Conservation (phyloP, 2,113 vertebrate genomes). For the Zosterops borbonicus region DNA sequence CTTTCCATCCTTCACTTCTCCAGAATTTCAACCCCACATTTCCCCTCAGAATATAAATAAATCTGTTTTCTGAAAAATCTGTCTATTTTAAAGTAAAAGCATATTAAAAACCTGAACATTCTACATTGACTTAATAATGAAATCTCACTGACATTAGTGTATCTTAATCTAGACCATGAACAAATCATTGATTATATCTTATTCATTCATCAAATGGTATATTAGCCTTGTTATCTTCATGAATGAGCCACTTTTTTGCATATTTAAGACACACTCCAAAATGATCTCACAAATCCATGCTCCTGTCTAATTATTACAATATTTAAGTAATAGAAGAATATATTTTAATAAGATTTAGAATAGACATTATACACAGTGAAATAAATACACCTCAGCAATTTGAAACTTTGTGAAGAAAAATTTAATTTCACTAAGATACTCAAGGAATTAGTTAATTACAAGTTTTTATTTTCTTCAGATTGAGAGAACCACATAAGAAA, state of each 20-base stretch:
- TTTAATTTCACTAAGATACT: background rate
- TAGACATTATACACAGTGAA: background rate
- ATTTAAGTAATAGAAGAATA: background rate
- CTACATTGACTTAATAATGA: background rate
- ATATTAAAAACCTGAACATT: background rate
- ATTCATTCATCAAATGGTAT: background rate
- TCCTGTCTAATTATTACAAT: background rate
- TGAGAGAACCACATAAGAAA: background rate
- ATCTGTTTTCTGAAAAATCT: background rate
- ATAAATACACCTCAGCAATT: background rate
- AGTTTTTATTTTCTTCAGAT: background rate
- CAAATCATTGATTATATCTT: background rate
- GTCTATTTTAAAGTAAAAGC: background rate
- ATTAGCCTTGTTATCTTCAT: background rate
- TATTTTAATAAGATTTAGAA: background rate
- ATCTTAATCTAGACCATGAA: background rate
- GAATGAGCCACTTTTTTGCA: background rate
- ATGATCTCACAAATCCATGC: background rate
- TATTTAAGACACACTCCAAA: background rate
- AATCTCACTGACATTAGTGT: background rate
- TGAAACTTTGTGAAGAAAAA: background rate
- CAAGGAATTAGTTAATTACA: background rate
- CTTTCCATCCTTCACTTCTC: background rate
- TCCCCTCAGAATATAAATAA: background rate
- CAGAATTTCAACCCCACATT: fast-evolving